These are phyloP conservation scores for Mesoclemmys tuberculata DNA, from an alignment of 2,113 vertebrate genomes.

Conservation along the genomic window DNA sequence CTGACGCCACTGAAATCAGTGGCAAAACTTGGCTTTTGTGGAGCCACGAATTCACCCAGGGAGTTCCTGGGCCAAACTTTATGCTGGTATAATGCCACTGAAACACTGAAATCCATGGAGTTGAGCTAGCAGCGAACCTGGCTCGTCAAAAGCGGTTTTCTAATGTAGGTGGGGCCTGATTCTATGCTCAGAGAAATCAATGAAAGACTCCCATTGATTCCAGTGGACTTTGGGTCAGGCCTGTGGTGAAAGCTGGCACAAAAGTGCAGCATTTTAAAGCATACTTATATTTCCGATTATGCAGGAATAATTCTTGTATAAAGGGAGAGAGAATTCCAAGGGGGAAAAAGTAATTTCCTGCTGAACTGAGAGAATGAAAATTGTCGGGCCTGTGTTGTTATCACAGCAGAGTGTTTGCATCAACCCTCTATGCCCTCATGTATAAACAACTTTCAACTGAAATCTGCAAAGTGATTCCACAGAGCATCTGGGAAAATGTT, in stretches of 20 bases:
- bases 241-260: not conserved
- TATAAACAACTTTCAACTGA: slow-evolving; percentile 45
- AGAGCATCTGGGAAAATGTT: slow-evolving; percentile 53
- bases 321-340: not conserved
- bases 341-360: slow-evolving; percentile 2
- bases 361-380: slow-evolving; percentile 53
- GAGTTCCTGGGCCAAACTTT: rapidly evolving
- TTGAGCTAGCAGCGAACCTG: rapidly evolving
- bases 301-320: slow-evolving; percentile 25
- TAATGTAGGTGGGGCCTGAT: not conserved
- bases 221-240: not conserved
- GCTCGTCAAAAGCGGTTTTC: not conserved
- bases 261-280: not conserved
- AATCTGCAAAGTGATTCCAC: slow-evolving; percentile 11
- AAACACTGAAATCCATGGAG: not conserved
- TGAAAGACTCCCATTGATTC: not conserved
- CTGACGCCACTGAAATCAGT: rapidly evolving
- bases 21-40: rapidly evolving
- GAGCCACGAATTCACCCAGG: not conserved
- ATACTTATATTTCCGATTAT: not conserved
- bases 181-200: not conserved
- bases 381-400: slow-evolving; percentile 29
- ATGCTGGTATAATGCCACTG: not conserved
- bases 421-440: slow-evolving; percentile 12
- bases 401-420: slow-evolving; percentile 33